A percentile compares a stretch with the other conserved stretches of the same genome.
phyloP scores from a whole-genome alignment of 2,888 invertebrate genomes.

The Lasioglossum oenotherae region DNA sequence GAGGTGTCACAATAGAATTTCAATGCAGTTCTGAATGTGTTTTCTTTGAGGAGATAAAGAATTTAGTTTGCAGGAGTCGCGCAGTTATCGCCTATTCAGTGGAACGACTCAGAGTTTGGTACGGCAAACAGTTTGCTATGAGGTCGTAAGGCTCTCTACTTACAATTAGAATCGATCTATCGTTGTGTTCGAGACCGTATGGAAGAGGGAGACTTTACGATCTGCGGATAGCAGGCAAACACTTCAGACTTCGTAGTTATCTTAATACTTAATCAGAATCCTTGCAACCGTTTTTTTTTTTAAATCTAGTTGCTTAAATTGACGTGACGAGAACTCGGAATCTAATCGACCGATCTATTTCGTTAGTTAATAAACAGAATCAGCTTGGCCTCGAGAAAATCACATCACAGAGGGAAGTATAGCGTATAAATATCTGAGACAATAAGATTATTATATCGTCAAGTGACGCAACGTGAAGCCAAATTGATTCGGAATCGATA shows the following conservation, averaged over 20 bases:
- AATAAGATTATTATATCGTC: neutral
- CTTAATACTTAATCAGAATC: neutral
- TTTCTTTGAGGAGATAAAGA: neutral
- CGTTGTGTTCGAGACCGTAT: neutral
- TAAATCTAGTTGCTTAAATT: neutral
- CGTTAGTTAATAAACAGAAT: neutral
- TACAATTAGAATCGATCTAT: slow-evolving; percentile 1
- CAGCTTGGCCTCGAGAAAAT: neutral
- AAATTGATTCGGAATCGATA: neutral
- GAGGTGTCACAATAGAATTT: neutral
- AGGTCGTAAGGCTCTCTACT: neutral
- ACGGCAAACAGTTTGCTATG: neutral
- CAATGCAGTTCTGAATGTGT: neutral
- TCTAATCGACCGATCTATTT: neutral
- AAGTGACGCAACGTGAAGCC: neutral
- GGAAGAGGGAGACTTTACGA: neutral
- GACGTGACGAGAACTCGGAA: neutral
- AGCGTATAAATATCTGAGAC: neutral
- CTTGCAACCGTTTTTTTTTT: neutral
- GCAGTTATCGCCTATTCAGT: neutral
- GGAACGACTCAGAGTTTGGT: neutral
- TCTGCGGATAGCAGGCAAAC: neutral
- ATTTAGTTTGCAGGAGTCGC: neutral
- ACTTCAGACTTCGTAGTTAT: neutral
- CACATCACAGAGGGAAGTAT: neutral